phyloP scores from a whole-genome alignment of 2,888 invertebrate genomes.

The Poecilus cupreus region DNA sequence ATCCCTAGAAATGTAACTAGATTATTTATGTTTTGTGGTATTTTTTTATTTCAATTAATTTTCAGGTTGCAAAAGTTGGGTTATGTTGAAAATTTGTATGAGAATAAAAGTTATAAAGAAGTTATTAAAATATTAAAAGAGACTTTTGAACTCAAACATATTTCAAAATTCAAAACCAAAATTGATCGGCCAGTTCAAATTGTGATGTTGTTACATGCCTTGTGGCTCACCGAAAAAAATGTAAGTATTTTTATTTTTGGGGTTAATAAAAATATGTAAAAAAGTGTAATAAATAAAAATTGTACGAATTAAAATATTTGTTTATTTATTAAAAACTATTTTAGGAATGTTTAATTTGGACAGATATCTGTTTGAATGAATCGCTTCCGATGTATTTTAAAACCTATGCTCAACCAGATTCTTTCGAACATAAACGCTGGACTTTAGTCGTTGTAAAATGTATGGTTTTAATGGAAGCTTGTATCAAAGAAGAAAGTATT shows the following conservation, averaged over 20 bases:
- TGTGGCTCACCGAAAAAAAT: constrained; percentile 71
- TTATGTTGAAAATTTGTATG: constrained; percentile 81
- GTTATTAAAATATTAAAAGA: constrained; percentile 81
- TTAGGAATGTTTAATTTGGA: constrained; percentile 84
- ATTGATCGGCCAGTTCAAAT: constrained; percentile 75
- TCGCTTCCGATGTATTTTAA: constrained; percentile 79
- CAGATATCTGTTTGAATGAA: constrained; percentile 85
- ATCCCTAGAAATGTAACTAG: constrained; percentile 74
- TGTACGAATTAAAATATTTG: background rate
- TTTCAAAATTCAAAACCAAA: constrained; percentile 66
- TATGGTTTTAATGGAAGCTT: constrained; percentile 72
- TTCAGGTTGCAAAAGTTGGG: constrained; percentile 75
- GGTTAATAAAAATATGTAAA: too few relatives aligned
- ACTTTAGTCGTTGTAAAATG: constrained; percentile 71
- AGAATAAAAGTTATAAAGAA: constrained; percentile 79
- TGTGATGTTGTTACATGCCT: constrained; percentile 71
- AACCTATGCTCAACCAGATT: constrained; percentile 73
- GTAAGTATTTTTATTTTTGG: constrained; percentile 32
- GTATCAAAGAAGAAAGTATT: constrained; percentile 75
- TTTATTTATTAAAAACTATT: constrained; percentile 1
- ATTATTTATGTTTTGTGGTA: too few relatives aligned
- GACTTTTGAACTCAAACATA: constrained; percentile 74
- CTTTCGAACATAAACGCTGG: constrained; percentile 71
- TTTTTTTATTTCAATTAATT: constrained; percentile 32
- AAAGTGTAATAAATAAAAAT: too few relatives aligned